These are phyloP conservation scores for Hypena proboscidalis DNA, from an alignment of 2,888 invertebrate species.

Conservation along the genomic window DNA sequence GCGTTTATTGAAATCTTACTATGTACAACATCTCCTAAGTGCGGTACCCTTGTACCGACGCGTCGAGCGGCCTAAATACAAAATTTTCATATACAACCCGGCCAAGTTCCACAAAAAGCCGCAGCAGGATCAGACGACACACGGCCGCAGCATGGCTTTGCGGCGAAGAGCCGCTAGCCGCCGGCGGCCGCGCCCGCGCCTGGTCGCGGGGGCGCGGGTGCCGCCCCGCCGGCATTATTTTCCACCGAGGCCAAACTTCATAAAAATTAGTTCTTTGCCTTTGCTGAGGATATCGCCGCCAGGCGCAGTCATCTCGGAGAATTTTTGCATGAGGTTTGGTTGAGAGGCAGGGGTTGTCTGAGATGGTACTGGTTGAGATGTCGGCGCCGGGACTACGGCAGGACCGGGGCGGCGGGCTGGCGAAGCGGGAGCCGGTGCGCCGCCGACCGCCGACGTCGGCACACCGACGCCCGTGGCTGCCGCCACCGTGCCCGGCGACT, in stretches of 20 bases:
- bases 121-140: slow-evolving; percentile 41
- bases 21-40: slow-evolving; percentile 75
- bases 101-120: slow-evolving; percentile 48
- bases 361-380: slow-evolving; percentile 26
- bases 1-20: slow-evolving; percentile 82
- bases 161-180: slow-evolving; percentile 24
- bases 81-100: slow-evolving; percentile 60
- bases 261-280: slow-evolving; percentile 97
- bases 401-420: slow-evolving; percentile 45
- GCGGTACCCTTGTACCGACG: slow-evolving; percentile 58
- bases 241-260: slow-evolving; percentile 95
- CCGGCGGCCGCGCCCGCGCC: slow-evolving; percentile 24
- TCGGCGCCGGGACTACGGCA: slow-evolving; percentile 59
- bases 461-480: slow-evolving; percentile 42
- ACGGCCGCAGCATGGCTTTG: slow-evolving; percentile 35
- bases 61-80: slow-evolving; percentile 62
- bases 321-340: slow-evolving; percentile 95
- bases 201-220: slow-evolving; percentile 45
- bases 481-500: slow-evolving; percentile 63
- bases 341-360: slow-evolving; percentile 77
- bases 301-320: slow-evolving; percentile 94
- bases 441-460: slow-evolving; percentile 38
- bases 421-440: slow-evolving; percentile 45
- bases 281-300: slow-evolving; percentile 96
- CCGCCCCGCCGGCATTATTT: slow-evolving; percentile 84